These are phyloP conservation scores for Apocheima hispidaria DNA, from an alignment of 2,888 invertebrate species.

Conservation along the genomic window DNA sequence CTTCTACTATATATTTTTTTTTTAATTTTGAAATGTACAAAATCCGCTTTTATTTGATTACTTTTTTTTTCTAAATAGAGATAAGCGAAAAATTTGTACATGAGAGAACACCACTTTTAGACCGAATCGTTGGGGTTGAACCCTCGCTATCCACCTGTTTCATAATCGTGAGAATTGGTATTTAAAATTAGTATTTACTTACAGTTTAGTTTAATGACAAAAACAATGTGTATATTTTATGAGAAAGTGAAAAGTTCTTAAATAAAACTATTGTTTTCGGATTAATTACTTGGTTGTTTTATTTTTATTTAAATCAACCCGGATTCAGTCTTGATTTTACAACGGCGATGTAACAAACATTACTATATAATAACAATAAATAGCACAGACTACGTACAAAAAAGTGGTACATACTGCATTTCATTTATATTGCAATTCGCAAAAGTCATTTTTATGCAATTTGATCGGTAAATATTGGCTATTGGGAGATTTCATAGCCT, in stretches of 20 bases:
- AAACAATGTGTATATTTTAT: conserved; percentile 87
- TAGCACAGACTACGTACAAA: background rate
- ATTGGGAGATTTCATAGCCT: background rate
- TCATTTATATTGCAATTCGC: conserved; percentile 26
- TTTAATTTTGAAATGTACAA: conserved; percentile 83
- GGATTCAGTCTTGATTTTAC: conserved; percentile 38
- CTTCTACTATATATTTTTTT: conserved; percentile 59
- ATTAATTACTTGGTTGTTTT: conserved; percentile 82
- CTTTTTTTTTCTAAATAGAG: conserved; percentile 80
- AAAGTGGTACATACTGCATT: background rate
- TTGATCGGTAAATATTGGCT: conserved; percentile 15
- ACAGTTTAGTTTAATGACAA: conserved; percentile 86
- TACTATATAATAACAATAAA: conserved; percentile 6
- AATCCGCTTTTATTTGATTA: conserved; percentile 83
- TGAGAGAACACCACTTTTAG: conserved; percentile 66
- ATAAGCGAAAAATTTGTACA: conserved; percentile 83
- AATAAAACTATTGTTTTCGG: conserved; percentile 87
- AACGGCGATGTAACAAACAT: conserved; percentile 3
- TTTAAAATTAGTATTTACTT: conserved; percentile 87
- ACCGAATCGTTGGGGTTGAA: conserved; percentile 43
- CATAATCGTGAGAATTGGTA: conserved; percentile 81
- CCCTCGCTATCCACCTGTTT: conserved; percentile 61
- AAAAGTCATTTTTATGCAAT: conserved; percentile 32
- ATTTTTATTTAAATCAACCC: conserved; percentile 61
- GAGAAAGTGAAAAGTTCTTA: conserved; percentile 86